Evolutionary conservation across 1,140 invertebrate species (phyloP).

Genomic region (Mylabris phalerata): DNA sequence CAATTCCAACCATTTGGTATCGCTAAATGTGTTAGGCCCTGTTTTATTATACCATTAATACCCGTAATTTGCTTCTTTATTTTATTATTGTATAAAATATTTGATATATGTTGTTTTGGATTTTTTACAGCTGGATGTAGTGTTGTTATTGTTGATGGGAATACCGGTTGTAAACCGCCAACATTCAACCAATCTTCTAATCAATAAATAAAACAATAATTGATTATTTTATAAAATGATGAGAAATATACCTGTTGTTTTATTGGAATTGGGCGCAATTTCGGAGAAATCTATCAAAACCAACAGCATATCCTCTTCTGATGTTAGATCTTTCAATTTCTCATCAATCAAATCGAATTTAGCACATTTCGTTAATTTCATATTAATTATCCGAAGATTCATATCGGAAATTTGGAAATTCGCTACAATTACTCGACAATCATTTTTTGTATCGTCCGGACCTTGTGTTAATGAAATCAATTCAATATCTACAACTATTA

Average conservation of each 20-base stretch:
- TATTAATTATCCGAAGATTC: slow-evolving; percentile 30
- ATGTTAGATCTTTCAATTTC: slow-evolving; percentile 26
- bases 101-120: slow-evolving; percentile 22
- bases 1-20: slow-evolving; percentile 75
- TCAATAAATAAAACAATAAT: not conserved
- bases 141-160: slow-evolving; percentile 32
- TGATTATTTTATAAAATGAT: not conserved
- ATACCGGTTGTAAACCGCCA: slow-evolving; percentile 25
- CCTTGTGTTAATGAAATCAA: slow-evolving; percentile 26
- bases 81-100: slow-evolving; percentile 28
- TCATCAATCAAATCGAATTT: slow-evolving; percentile 24
- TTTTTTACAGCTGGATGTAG: slow-evolving; percentile 10
- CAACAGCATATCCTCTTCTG: slow-evolving; percentile 23
- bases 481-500: slow-evolving; percentile 24
- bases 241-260: slow-evolving; percentile 19
- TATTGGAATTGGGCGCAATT: not conserved
- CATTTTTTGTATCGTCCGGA: slow-evolving; percentile 20
- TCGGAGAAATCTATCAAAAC: slow-evolving; percentile 31
- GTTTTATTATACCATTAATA: slow-evolving; percentile 53
- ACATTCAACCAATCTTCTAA: slow-evolving; percentile 23
- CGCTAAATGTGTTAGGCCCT: slow-evolving; percentile 66
- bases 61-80: slow-evolving; percentile 43
- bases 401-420: slow-evolving; percentile 24
- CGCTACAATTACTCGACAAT: slow-evolving; percentile 25
- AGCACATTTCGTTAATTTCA: slow-evolving; percentile 22